Evolutionary conservation across 2,888 invertebrate genomes (phyloP), one percentile per base, ranked within the genome.

Genomic region (Zhengitettix transpicula): DNA sequence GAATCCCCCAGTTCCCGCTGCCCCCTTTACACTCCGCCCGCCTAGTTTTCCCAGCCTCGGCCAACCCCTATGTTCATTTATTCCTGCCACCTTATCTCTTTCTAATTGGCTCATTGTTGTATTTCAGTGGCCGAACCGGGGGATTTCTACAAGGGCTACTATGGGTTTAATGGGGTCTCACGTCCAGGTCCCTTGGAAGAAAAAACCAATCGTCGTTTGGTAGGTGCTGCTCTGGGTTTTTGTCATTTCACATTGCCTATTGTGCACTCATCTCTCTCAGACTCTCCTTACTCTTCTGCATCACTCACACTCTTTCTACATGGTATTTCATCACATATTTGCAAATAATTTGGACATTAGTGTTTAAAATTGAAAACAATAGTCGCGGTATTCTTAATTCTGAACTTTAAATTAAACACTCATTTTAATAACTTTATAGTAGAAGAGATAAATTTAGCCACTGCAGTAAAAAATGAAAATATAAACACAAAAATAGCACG

Each of bases 131-230:
- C 84, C 82, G 82, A 84, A 82, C 82, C 83, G 81, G 81, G 81
- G 83, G 87, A 88, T 81, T 84, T 83, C 87, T 88, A 83, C 88
- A 89, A 88, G 84, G 83, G 80, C 62, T 64, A 56, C 64, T 80
- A 80, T 75, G 77, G 77, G 81, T 85, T 80, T 85, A 85, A 81
- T 81, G 82, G 82, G 78, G 75, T 71, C 68, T 69, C 68, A 63
- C 65, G 61, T 15, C 57, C 54, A 17, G 53, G 76, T 75, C 78
- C 77, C 75, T 78, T 78, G 76, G 74, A 80, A 77, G 82, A 82
- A 76, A 82, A 80, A 75, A 73, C 78, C 73, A 78, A 74, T 75
- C 79, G 82, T 70, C 81, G 83, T 75, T 78, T 82, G 84, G 83
- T 84, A 84, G 81, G 83, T 83, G 73, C 72, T 72, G 70, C 66